Evolutionary conservation across 2,113 vertebrate species (phyloP), one percentile per base, ranked within the genome.

Genomic region (Epinephelus lanceolatus): DNA sequence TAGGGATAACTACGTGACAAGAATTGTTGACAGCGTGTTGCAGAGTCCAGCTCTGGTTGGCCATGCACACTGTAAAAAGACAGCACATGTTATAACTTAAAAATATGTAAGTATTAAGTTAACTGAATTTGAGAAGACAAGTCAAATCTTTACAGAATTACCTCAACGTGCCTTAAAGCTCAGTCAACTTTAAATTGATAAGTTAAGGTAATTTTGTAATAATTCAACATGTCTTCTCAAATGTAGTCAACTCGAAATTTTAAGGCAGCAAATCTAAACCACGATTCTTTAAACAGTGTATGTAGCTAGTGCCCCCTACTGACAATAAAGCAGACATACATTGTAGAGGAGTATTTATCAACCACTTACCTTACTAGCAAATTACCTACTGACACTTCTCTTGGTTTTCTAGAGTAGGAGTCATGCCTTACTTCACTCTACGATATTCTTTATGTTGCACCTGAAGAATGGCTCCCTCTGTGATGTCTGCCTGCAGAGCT

Each of bases 401-500:
- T 23, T 25, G 9, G 47, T 40, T 68, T 40, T 33, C 4, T 3
- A 19, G 27, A 37, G 15, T 7, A 40, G 47, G 12, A 61, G 33
- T 66, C 47, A 49, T 3, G 19, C 7, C 23, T 27, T 4, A 57
- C 55, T 82, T 71, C 53, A 42, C n/a, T 81, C 55, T 30, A n/a
- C 56, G 55, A 51, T 49, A 5, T 59, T 52, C 47, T 33, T 47
- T 30, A 61, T 9, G 23, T 27, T n/a, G 10, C 27, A 51, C 68
- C 74, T 67, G 49, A 56, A 78, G 72, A 63, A 55, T 71, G 76
- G 15, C 57, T 56, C 21, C 13, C 59, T 71, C 61, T 0, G 5
- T 40, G 42, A 71, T 67, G 52, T 84, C 71, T 0, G 49, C 71
- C 83, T 7, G 78, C 6, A 4, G 74, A 83, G 66, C 57, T 66